phyloP scores from a whole-genome alignment of 2,888 invertebrate species.

The Galeopsomyia nigrocyanea region DNA sequence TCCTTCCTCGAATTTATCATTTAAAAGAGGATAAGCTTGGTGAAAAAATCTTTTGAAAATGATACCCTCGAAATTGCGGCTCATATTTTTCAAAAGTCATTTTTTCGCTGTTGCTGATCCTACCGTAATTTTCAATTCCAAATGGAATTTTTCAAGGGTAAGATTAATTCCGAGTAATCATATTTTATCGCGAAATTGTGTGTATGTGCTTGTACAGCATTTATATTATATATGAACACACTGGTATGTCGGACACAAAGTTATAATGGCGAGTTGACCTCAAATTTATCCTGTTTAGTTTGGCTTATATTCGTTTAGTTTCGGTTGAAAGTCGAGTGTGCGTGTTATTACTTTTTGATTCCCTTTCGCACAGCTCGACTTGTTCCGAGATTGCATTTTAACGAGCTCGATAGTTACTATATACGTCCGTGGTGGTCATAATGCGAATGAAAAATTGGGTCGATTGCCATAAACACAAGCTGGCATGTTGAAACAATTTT shows the following conservation, averaged over 20 bases:
- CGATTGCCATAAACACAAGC: neutral
- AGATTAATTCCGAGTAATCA: no score
- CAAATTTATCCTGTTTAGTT: neutral
- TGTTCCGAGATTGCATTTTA: conserved; percentile 11
- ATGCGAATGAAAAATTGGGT: conserved; percentile 19
- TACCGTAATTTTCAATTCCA: neutral
- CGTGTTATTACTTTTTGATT: conserved; percentile 9
- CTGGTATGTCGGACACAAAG: no score
- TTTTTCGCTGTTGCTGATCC: neutral
- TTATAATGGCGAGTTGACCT: no score
- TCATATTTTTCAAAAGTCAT: conserved; percentile 9
- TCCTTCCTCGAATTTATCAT: conserved; percentile 19
- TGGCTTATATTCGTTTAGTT: neutral
- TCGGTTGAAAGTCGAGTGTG: conserved; percentile 12
- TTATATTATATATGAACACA: no score
- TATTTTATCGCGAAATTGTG: no score
- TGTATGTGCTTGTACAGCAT: no score
- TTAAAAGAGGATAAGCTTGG: neutral
- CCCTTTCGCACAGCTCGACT: neutral
- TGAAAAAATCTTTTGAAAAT: conserved; percentile 7
- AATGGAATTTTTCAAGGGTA: no score
- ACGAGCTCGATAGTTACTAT: conserved; percentile 9
- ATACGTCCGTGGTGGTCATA: neutral
- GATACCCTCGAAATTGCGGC: conserved; percentile 10
- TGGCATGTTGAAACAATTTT: no score